Evolutionary conservation across 2,797 vertebrate species (phyloP).

Genomic region (Periparus ater): DNA sequence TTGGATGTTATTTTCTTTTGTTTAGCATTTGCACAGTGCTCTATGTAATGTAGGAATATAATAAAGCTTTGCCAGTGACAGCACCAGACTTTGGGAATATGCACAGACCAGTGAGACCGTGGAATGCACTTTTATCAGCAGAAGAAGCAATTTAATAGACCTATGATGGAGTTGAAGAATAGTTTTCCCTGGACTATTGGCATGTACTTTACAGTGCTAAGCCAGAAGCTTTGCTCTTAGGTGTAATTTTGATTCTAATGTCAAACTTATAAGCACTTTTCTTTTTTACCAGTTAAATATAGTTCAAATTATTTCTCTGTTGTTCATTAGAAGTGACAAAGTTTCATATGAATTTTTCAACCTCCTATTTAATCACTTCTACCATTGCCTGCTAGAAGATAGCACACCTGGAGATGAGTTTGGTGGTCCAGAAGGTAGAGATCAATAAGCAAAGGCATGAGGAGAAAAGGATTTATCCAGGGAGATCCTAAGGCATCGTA

Average conservation of each 20-base stretch:
- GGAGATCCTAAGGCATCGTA: not conserved
- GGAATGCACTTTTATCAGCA: not conserved
- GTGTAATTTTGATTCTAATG: not conserved
- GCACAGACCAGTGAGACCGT: not conserved
- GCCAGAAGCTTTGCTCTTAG: not conserved
- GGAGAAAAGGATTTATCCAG: not conserved
- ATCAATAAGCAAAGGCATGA: not conserved
- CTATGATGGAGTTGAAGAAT: not conserved
- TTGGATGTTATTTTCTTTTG: slow-evolving; percentile 25
- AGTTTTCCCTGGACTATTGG: not conserved
- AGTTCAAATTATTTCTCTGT: not conserved
- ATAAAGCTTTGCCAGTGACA: not conserved
- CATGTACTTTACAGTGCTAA: not conserved
- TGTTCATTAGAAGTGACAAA: not conserved
- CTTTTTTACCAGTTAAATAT: not conserved
- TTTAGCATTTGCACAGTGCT: slow-evolving; percentile 5
- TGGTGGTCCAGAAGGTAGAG: not conserved
- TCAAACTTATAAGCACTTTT: not conserved
- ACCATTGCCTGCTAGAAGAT: not conserved
- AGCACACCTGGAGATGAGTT: not conserved
- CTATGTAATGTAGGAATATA: not conserved
- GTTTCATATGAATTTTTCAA: not conserved
- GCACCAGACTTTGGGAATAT: not conserved
- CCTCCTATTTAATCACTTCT: not conserved
- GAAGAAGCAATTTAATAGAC: not conserved